Base-by-base conservation (phyloP, 2,888 invertebrate genomes). In the Drosophila pseudotakahashii region DNA sequence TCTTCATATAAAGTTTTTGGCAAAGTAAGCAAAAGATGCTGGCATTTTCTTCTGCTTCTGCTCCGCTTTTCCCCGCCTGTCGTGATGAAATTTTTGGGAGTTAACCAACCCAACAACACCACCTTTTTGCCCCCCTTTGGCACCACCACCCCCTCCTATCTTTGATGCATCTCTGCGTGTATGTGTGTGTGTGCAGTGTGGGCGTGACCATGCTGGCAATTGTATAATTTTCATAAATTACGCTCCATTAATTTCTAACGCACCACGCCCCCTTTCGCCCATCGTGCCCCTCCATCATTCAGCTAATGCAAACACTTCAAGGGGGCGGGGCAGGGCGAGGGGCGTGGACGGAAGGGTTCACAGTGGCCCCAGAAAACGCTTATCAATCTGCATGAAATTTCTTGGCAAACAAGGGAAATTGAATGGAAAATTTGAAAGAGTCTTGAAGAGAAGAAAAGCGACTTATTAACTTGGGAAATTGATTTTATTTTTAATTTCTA, bases 201-300 rank as follows among this genome's bases (percentile, higher is more conserved):
- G 70, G 72, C 57, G 55, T 72, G 72, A 66, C 66, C 58, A 64
- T 42, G 50, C 63, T 67, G 58, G 81, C 85, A 85, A 85, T 82
- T 85, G 85, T 85, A 85, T 79, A 82, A 83, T 86, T 82, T 86
- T 82, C 82, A 83, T 83, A 82, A 82, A 83, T 83, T 83, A 77
- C 79, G 79, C 86, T 60, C 77, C 86, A 82, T 82, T 82, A 86
- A 82, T 86, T 86, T 81, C 71, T 72, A 60, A 72, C 73, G 77
- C 71, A 50, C 57, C 75, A 61, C 79, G 54, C 77, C 75, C 75
- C 68, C 47, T n/a, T 44, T 1, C 26, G n/a, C 39, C 50, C 19
- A 34, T 16, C 16, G 16, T 7, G 14, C 14, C 47, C 39, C 36
- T 11, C 10, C 19, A 44, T 37, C 19, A 32, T 53, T 58, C 26